Base-by-base conservation (phyloP, 2,888 invertebrate species). In the Mesorhabditis spiculigera region DNA sequence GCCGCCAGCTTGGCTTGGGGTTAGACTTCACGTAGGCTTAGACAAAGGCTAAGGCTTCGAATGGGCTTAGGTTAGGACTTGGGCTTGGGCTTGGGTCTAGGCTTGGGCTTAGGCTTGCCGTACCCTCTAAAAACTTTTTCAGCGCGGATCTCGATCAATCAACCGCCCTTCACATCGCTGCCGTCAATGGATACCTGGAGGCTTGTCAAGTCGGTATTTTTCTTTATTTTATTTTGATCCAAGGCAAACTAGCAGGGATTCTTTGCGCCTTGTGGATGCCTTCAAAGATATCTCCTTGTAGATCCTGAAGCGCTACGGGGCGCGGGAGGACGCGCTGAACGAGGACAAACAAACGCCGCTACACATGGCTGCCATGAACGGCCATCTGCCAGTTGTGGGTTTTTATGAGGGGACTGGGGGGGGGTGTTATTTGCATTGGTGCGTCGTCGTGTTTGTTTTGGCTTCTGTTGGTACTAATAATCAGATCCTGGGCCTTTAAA, bases 301-400 rank as follows among this genome's bases (percentile, higher is more conserved):
- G 58, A n/a, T 50, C 8, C n/a, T 50, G 58, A 50, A 50, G n/a
- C 8, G n/a, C 10, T 50, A 50, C n/a, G n/a, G n/a, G 10, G 58
- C 58, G n/a, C 8, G n/a, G 8, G 58, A 13, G 58, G 58, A 50
- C 58, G 58, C 58, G 8, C n/a, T 50, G 58, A 50, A 50, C n/a
- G 58, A 50, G n/a, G 58, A 50, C 58, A 50, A 50, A n/a, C 58
- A 50, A 50, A 50, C 58, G n/a, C 10, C 58, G 8, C 58, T 50
- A n/a, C 58, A 50, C n/a, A 10, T 50, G 8, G 58, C 58, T 13
- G 8, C 58, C 10, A 50, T 50, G 10, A 50, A 10, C n/a, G 58
- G 58, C 8, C 58, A 50, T 50, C 10, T 50, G n/a, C 58, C 58
- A 13, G 58, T 50, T 50, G 58, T 50, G 3, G n/a, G 58, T 50